Evolutionary conservation across 2,797 vertebrate species (phyloP), one percentile per base, ranked within the genome.

Genomic region (Sternotherus odoratus): DNA sequence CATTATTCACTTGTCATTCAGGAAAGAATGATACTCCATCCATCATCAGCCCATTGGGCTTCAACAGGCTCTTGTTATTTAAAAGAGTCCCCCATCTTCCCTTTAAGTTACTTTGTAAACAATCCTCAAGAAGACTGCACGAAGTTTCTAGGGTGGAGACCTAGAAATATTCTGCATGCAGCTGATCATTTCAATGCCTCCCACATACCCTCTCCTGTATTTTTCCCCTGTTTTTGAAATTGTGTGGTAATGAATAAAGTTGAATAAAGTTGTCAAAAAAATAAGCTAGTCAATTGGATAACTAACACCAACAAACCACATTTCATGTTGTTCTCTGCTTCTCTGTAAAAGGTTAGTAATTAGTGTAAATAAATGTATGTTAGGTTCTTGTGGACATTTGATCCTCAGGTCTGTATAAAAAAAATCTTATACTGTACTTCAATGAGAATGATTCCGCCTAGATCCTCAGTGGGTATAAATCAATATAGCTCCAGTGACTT

Each of bases 31-130:
- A 83, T 83, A 46, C 54, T 21, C 92, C 94, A 87, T 94, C 92
- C 66, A 74, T 95, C 95, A 89, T 19, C 86, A 24, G 77, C 77
- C 46, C n/a, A 89, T 82, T 8, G 5, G 53, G 56, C 93, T 88
- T 89, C 90, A 82, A 74, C 74, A 86, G 81, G 26, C 82, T 0
- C 86, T 88, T 84, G 53, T 83, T 79, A 43, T 87, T 94, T 91
- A 79, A 85, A 95, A 75, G 78, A 88, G 21, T 60, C 80, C 85
- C 82, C 87, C 53, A 89, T 85, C 87, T 85, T 86, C 79, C 53
- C 85, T 91, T 96, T 84, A 43, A 36, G 83, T 93, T 95, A 8
- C 89, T 90, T 94, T 74, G 82, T 90, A 93, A 94, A 93, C 79
- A 87, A 69, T 80, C 81, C 94, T 80, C 51, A 86, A 85, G 96